phyloP scores from a whole-genome alignment of 2,797 vertebrate species.

The Rhyacichthys aspro region DNA sequence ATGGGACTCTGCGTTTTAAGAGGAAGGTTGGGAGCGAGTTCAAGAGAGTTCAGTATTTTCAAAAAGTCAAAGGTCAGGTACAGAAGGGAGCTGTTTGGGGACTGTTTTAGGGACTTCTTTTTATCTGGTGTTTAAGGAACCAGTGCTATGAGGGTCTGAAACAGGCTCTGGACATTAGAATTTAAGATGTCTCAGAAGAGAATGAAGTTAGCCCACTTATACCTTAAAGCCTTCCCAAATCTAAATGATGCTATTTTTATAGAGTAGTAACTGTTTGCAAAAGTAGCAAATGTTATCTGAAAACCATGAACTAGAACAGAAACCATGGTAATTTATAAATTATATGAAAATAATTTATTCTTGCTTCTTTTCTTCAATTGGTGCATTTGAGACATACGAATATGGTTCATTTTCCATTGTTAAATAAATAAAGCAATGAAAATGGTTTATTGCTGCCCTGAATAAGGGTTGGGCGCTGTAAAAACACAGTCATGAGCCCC shows the following conservation, averaged over 20 bases:
- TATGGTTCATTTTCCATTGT: too few relatives aligned
- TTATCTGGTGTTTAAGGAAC: slow-evolving; percentile 86
- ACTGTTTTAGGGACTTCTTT: slow-evolving; percentile 80
- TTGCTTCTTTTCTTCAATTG: too few relatives aligned
- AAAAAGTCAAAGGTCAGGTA: slow-evolving; percentile 83
- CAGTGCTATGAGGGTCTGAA: slow-evolving; percentile 64
- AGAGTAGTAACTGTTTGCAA: too few relatives aligned
- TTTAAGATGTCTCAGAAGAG: slow-evolving; percentile 7
- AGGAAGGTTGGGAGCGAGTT: slow-evolving; percentile 42
- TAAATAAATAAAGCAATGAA: background rate
- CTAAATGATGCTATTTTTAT: background rate
- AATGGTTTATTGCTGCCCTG: background rate
- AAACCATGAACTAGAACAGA: too few relatives aligned
- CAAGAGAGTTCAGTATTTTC: slow-evolving; percentile 66
- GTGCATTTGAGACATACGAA: too few relatives aligned
- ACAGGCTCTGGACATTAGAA: slow-evolving; percentile 26
- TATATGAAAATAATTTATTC: too few relatives aligned
- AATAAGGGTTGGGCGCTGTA: background rate
- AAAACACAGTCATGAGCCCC: background rate
- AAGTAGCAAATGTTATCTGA: too few relatives aligned
- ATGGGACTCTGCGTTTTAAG: slow-evolving; percentile 39
- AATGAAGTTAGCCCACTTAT: slow-evolving; percentile 1
- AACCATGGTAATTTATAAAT: too few relatives aligned
- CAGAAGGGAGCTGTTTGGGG: slow-evolving; percentile 76
- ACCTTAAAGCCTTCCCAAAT: slow-evolving; percentile 1